Evolutionary conservation across 2,888 invertebrate species (phyloP).

Genomic region (Encarsia formosa): DNA sequence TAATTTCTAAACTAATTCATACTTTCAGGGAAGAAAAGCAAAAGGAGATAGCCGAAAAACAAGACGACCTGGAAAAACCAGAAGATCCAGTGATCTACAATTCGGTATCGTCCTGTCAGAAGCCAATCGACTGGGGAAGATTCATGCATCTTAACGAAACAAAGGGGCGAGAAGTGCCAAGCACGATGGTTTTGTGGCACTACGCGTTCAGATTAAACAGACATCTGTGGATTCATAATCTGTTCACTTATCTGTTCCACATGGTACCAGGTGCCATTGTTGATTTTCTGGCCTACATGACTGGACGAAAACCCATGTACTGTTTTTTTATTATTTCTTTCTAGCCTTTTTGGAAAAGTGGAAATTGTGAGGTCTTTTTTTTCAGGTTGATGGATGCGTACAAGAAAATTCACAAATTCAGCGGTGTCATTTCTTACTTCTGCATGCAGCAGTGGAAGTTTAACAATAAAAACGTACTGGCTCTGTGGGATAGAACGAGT

Average conservation of each 20-base stretch:
- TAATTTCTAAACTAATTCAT: neutral
- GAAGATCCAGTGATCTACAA: conserved; percentile 71
- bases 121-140: conserved; percentile 73
- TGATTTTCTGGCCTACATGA: conserved; percentile 53
- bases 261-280: conserved; percentile 59
- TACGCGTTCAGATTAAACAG: conserved; percentile 59
- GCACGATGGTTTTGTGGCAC: conserved; percentile 62
- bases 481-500: conserved; percentile 59
- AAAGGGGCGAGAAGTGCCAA: conserved; percentile 57
- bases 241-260: conserved; percentile 58
- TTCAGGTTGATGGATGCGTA: conserved; percentile 69
- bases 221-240: conserved; percentile 53
- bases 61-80: neutral
- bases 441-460: conserved; percentile 73
- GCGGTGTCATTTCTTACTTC: conserved; percentile 71
- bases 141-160: conserved; percentile 57
- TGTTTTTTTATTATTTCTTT: too few species aligned
- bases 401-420: conserved; percentile 67
- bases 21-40: conserved; percentile 18
- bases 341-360: neutral
- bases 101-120: conserved; percentile 77
- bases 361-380: conserved; percentile 1
- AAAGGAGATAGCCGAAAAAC: neutral
- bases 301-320: conserved; percentile 62
- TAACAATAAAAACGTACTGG: conserved; percentile 57